Evolutionary conservation across 2,888 invertebrate genomes (phyloP).

Genomic region (Synergus japonicus): DNA sequence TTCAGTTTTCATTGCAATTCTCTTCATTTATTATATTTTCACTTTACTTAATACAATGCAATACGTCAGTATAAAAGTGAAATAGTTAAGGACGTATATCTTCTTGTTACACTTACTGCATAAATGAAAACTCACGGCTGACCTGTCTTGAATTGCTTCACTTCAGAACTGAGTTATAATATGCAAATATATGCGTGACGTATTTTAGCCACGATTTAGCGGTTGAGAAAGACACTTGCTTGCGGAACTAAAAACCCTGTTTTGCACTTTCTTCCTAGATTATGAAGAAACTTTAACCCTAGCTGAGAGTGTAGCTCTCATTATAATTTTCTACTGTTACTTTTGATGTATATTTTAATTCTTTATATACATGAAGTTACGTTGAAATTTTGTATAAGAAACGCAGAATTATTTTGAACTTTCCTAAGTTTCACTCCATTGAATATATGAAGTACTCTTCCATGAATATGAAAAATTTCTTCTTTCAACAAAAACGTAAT

Average conservation of each 20-base stretch:
- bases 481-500: not conserved
- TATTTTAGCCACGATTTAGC: not conserved
- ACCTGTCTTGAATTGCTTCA: conserved; percentile 36
- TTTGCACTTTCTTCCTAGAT: conserved; percentile 16
- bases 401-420: too few relatives aligned
- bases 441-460: too few relatives aligned
- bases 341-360: not conserved
- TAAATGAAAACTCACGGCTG: conserved; percentile 33
- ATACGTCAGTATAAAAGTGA: not conserved
- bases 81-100: not conserved
- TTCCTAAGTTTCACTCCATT: too few relatives aligned
- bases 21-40: not conserved
- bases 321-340: not conserved
- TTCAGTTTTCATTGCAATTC: not conserved
- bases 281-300: not conserved
- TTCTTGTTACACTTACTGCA: conserved; percentile 13
- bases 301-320: not conserved
- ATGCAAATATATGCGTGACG: conserved; percentile 27
- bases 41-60: not conserved
- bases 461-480: too few relatives aligned
- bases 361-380: not conserved
- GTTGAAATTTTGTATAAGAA: too few relatives aligned
- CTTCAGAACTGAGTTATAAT: conserved; percentile 31
- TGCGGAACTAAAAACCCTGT: conserved; percentile 25
- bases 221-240: conserved; percentile 31